phyloP scores from a whole-genome alignment of 92 coral and sea anemone species.

The Porites evermanni region DNA sequence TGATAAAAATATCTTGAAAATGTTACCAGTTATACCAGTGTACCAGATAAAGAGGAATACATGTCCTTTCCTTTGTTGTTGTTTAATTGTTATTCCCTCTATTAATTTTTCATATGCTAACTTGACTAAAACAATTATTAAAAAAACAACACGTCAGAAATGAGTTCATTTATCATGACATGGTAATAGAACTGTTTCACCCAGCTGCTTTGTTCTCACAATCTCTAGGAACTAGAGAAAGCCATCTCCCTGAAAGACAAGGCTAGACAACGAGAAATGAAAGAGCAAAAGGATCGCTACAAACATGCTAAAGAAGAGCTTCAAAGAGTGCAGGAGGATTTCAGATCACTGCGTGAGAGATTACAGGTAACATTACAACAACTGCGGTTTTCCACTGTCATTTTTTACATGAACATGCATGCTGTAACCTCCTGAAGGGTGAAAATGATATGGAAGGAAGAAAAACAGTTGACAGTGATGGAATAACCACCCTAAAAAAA shows the following conservation, averaged over 20 bases:
- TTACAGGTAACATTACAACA: conserved; percentile 65
- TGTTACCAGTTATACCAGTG: background rate
- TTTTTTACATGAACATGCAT: background rate
- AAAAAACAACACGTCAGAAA: too few relatives aligned
- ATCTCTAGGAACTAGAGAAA: conserved; percentile 87
- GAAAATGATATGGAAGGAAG: too few relatives aligned
- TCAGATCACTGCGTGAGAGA: conserved; percentile 68
- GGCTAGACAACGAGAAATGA: conserved; percentile 85
- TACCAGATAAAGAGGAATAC: background rate
- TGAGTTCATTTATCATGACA: background rate
- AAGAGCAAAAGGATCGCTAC: conserved; percentile 85
- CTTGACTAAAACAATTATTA: background rate
- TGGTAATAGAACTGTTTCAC: background rate
- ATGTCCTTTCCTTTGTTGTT: background rate
- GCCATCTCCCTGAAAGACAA: conserved; percentile 84
- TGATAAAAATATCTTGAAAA: too few relatives aligned
- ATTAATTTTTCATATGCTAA: background rate
- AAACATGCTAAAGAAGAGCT: conserved; percentile 80
- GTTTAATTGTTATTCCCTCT: background rate
- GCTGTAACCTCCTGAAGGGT: background rate
- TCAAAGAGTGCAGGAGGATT: conserved; percentile 74
- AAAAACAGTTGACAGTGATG: too few relatives aligned
- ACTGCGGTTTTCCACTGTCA: background rate
- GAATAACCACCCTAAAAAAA: background rate
- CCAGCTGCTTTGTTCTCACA: conserved; percentile 25